Base-by-base conservation (phyloP, 2,113 vertebrate genomes). In the Rhabdomys dilectus region DNA sequence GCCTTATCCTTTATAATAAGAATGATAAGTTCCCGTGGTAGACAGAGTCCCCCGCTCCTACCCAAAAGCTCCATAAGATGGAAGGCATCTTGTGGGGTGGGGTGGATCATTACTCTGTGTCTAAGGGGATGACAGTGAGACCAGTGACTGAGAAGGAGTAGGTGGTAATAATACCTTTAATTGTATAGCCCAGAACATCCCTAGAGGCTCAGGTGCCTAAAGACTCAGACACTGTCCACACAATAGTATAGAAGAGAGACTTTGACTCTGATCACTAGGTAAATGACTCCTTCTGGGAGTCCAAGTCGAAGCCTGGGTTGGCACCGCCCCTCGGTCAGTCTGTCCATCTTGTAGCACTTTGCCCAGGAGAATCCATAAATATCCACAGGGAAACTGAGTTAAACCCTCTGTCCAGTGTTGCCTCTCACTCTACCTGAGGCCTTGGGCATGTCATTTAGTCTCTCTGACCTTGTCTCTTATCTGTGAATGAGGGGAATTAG, bases 1-100 rank as follows among this genome's bases (percentile, higher is more conserved):
- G 98, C 96, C 97, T 98, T 98, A 98, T 98, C 98, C 98, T 97
- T 97, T 97, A 78, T 98, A 98, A 99, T 98, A 98, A 99, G 98
- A 97, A 97, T 97, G 98, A 97, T 98, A 94, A 98, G 97, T 98
- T 98, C 98, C 97, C 97, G 6, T 70, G 64, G 98, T 81, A 68
- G 94, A 78, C 78, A 86, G 93, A 88, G 94, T 95, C 88, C 62
- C 42, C 60, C 58, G 10, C 42, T 97, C 96, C 97, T 91, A 97
- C 94, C 96, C 94, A 0, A 7, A 78, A 39, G 45, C 19, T 24
- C 45, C 0, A 1, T 0, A 1, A 77, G 34, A 82, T 77, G 73
- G 31, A 36, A 70, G 53, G 21, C 2, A 53, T 34, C 39, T 11
- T 11, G 48, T 48, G 73, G 7, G 56, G 45, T 45, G 45, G 45